A percentile compares a stretch with the other conserved stretches of the same genome.
phyloP scores from a whole-genome alignment of 2,113 vertebrate genomes.

The Burhinus bistriatus region DNA sequence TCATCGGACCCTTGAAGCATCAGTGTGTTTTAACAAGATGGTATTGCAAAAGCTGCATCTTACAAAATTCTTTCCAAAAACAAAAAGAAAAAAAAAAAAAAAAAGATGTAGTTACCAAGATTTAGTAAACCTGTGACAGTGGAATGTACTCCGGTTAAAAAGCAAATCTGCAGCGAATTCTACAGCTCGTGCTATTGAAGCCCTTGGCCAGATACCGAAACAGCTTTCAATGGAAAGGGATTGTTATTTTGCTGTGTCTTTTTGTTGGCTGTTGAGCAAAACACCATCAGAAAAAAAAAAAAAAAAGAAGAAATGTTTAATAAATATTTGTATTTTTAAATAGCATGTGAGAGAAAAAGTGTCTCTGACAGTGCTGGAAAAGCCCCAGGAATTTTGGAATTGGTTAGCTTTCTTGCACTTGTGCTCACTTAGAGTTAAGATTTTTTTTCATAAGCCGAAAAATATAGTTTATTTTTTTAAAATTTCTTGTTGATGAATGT shows the following conservation, averaged over 20 bases:
- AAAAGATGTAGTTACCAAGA: not conserved
- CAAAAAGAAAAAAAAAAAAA: no score
- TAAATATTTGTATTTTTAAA: slow-evolving; percentile 68
- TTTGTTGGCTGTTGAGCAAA: slow-evolving; percentile 56
- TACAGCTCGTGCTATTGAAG: not conserved
- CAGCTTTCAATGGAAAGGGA: slow-evolving; percentile 37
- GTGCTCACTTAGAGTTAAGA: slow-evolving; percentile 53
- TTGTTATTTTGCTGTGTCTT: slow-evolving; percentile 56
- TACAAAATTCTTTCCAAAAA: not conserved
- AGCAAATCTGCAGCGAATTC: slow-evolving; percentile 28
- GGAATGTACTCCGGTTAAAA: slow-evolving; percentile 61
- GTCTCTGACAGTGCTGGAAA: slow-evolving; percentile 46
- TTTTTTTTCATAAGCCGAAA: slow-evolving; percentile 55
- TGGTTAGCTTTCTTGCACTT: slow-evolving; percentile 61
- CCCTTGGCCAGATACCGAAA: slow-evolving; percentile 25
- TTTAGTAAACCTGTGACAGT: slow-evolving; percentile 34
- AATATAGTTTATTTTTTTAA: slow-evolving; percentile 41
- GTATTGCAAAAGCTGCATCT: slow-evolving; percentile 59
- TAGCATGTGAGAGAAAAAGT: slow-evolving; percentile 58
- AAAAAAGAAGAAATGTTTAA: slow-evolving; percentile 20
- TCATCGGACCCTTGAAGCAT: slow-evolving; percentile 56
- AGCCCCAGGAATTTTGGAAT: slow-evolving; percentile 54
- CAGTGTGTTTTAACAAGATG: slow-evolving; percentile 58
- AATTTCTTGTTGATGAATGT: slow-evolving; percentile 23
- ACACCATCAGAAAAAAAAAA: slow-evolving; percentile 15